Conservation (phyloP, 2,113 vertebrate genomes). For the Cynocephalus volans region DNA sequence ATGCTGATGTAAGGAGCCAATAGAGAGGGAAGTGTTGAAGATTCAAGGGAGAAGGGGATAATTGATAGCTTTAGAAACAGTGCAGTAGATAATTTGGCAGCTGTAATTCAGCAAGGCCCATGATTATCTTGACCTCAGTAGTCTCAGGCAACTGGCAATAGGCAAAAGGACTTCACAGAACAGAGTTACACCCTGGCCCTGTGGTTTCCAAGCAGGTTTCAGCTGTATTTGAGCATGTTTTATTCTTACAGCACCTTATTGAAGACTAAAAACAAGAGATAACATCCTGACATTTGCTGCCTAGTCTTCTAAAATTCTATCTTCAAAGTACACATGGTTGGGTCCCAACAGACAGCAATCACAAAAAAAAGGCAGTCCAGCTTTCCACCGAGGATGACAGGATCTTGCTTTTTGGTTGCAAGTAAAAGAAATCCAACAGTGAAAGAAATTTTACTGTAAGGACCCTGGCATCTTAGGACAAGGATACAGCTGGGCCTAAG, state of each 20-base stretch:
- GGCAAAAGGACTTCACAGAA: conserved; percentile 66
- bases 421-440: background rate
- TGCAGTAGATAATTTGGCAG: conserved; percentile 72
- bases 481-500: background rate
- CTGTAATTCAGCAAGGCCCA: conserved; percentile 65
- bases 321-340: background rate
- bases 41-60: conserved; percentile 62
- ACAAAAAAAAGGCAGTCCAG: conserved; percentile 1
- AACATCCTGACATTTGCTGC: conserved; percentile 1
- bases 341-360: background rate
- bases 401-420: conserved; percentile 41
- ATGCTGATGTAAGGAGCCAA: conserved; percentile 47
- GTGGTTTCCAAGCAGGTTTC: conserved; percentile 63
- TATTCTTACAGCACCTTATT: conserved; percentile 56
- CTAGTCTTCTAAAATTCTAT: background rate
- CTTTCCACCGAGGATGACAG: conserved; percentile 26
- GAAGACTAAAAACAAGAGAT: conserved; percentile 54
- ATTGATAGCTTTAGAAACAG: conserved; percentile 71
- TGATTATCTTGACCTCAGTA: conserved; percentile 78
- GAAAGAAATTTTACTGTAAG: conserved; percentile 34
- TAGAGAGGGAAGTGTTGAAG: conserved; percentile 60
- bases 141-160: conserved; percentile 65
- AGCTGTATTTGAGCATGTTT: conserved; percentile 49
- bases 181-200: conserved; percentile 47
- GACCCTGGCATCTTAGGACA: background rate